These are phyloP conservation scores for Regulus satrapa DNA, from an alignment of 2,113 vertebrate species.

Conservation along the genomic window DNA sequence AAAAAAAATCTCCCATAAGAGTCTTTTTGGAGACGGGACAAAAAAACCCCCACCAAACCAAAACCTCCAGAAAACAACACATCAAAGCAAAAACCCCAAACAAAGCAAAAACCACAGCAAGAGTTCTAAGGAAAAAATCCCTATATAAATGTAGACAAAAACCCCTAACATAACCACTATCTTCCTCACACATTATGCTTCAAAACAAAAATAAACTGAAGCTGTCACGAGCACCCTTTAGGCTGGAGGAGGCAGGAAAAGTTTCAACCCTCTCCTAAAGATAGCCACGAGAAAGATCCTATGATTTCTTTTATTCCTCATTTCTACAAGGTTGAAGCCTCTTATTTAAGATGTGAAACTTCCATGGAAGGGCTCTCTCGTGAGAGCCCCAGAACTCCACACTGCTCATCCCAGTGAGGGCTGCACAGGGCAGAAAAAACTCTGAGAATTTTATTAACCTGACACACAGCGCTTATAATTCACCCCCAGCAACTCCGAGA, in stretches of 20 bases:
- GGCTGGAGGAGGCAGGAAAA: background rate
- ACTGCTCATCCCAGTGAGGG: fast-evolving
- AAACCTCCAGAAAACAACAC: background rate
- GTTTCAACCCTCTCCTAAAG: background rate
- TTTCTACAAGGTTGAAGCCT: background rate
- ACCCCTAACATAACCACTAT: background rate
- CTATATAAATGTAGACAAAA: background rate
- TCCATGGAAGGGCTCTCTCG: fast-evolving
- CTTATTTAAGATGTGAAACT: background rate
- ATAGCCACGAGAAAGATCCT: background rate
- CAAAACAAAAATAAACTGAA: background rate
- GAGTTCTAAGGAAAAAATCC: background rate
- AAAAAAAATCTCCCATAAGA: background rate
- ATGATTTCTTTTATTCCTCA: background rate
- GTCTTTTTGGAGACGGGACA: background rate
- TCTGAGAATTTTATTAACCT: background rate
- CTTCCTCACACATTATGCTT: background rate
- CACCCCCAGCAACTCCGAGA: background rate
- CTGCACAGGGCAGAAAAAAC: fast-evolving
- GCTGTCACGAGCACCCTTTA: fast-evolving
- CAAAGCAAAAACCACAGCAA: background rate
- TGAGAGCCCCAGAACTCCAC: background rate
- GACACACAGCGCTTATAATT: background rate
- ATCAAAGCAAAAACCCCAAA: background rate
- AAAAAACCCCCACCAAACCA: background rate